These are phyloP conservation scores for Uloborus plumipes DNA, from an alignment of 2,888 invertebrate species.

Conservation along the genomic window DNA sequence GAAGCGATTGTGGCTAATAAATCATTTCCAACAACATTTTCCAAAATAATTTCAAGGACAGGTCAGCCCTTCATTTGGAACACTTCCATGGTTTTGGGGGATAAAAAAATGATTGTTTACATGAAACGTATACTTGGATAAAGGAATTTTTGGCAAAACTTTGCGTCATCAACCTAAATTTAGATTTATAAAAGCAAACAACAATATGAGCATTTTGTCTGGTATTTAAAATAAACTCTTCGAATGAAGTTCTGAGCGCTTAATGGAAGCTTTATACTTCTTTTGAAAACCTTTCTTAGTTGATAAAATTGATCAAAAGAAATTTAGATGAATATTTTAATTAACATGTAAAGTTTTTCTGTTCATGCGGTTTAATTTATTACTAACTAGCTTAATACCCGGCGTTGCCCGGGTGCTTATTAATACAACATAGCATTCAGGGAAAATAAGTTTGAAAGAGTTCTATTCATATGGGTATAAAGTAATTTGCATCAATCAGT, in stretches of 20 bases:
- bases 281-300: too few relatives aligned
- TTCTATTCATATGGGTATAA: too few relatives aligned
- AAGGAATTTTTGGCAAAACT: conserved; percentile 49
- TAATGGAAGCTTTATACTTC: too few relatives aligned
- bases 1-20: not conserved
- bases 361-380: too few relatives aligned
- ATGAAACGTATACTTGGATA: conserved; percentile 32
- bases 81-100: conserved; percentile 18
- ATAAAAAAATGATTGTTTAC: conserved; percentile 48
- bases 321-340: too few relatives aligned
- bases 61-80: conserved; percentile 27
- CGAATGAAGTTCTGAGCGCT: not conserved
- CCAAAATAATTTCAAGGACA: conserved; percentile 41
- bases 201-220: conserved; percentile 26
- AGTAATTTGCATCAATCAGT: too few relatives aligned
- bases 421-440: too few relatives aligned
- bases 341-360: too few relatives aligned
- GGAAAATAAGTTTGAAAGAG: too few relatives aligned
- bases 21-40: conserved; percentile 34
- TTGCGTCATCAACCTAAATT: conserved; percentile 33
- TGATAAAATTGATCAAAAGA: too few relatives aligned
- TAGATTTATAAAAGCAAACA: conserved; percentile 51
- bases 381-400: too few relatives aligned
- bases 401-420: too few relatives aligned
- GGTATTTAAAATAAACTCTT: conserved; percentile 2